Evolutionary conservation across 2,888 invertebrate genomes (phyloP).

Genomic region (Carterocephalus palaemon): DNA sequence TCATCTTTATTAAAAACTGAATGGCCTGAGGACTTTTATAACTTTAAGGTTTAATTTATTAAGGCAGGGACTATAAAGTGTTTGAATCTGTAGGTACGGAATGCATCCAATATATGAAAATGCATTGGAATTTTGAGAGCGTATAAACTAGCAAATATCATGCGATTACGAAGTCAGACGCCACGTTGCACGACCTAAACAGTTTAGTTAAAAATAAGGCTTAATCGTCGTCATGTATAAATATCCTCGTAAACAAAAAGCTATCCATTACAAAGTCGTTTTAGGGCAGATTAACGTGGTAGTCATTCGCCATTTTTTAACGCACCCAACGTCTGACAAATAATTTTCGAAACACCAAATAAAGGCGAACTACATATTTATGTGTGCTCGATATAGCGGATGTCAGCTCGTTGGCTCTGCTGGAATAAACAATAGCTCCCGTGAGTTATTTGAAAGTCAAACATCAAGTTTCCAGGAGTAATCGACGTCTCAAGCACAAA

Average conservation of each 20-base stretch:
- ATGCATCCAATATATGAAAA: no score
- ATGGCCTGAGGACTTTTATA: background rate
- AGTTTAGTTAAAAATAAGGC: no score
- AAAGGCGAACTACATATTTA: conserved; percentile 60
- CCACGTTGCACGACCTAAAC: no score
- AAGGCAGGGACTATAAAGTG: background rate
- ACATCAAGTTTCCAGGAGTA: conserved; percentile 49
- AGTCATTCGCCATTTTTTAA: conserved; percentile 15
- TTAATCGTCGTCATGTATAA: conserved; percentile 3
- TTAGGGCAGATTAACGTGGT: conserved; percentile 13
- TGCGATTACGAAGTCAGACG: no score
- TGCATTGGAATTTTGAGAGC: no score
- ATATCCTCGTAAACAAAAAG: conserved; percentile 1
- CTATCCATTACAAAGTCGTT: conserved; percentile 13
- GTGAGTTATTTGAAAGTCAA: conserved; percentile 62
- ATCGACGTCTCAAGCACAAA: conserved; percentile 64
- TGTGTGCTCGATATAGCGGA: conserved; percentile 51
- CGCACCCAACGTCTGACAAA: conserved; percentile 41
- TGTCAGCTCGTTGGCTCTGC: conserved; percentile 49
- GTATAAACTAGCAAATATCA: no score
- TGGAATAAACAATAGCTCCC: conserved; percentile 54
- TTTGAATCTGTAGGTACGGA: background rate
- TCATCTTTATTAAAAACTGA: conserved; percentile 14
- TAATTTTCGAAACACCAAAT: conserved; percentile 54
- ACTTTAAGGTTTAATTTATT: conserved; percentile 2